Conservation (phyloP, 2,797 vertebrate species). For the Atherinosoma microstoma region DNA sequence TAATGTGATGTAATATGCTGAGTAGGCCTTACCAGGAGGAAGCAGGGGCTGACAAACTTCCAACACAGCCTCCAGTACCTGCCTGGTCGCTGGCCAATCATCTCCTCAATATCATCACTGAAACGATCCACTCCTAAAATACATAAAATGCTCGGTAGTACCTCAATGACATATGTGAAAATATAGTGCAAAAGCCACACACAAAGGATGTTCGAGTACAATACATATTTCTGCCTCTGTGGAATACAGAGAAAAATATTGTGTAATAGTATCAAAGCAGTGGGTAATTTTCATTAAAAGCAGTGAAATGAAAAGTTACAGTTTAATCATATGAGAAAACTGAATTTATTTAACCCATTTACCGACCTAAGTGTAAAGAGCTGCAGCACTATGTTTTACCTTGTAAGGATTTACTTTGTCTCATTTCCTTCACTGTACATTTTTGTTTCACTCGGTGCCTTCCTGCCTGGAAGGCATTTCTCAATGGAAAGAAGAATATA, state of each 20-base stretch:
- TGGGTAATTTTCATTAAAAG: background rate
- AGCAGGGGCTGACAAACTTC: conserved; percentile 94
- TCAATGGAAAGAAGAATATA: conserved; percentile 52
- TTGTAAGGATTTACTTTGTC: conserved; percentile 7
- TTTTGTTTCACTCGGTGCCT: conserved; percentile 1
- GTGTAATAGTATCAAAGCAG: background rate
- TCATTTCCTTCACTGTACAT: background rate
- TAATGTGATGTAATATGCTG: background rate
- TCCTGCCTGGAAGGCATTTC: conserved; percentile 57
- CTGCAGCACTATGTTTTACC: conserved; percentile 2
- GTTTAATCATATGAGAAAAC: conserved; percentile 5
- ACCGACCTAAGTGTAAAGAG: background rate
- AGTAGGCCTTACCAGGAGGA: conserved; percentile 86
- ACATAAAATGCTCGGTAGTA: conserved; percentile 15
- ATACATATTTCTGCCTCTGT: background rate
- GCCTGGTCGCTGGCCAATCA: conserved; percentile 90
- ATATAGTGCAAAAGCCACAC: background rate
- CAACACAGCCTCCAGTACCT: conserved; percentile 93
- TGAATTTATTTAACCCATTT: background rate
- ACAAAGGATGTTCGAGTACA: background rate
- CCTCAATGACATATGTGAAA: background rate
- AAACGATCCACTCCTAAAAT: conserved; percentile 89
- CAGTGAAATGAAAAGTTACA: background rate
- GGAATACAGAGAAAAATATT: background rate
- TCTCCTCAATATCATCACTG: conserved; percentile 92